Base-by-base conservation (phyloP, 2,888 invertebrate species). In the Drosophila paramelanica region DNA sequence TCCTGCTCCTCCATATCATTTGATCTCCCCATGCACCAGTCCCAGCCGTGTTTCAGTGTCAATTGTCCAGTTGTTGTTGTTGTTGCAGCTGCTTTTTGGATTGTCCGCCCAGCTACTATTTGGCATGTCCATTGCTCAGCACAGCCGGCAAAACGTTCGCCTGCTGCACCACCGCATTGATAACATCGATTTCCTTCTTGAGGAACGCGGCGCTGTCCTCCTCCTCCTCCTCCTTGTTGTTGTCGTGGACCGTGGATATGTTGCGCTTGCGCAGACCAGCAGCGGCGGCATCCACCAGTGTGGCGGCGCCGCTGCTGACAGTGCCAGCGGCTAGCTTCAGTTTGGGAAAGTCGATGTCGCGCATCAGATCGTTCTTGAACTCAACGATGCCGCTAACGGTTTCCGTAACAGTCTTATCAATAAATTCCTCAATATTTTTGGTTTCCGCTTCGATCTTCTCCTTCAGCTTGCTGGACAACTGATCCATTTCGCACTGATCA, bases 341-440 rank as follows among this genome's bases (percentile, higher is more conserved):
- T 58, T 83, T 83, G 38, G 77, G 88, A 62, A 90, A 88, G 66
- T 88, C 81, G 49, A 88, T 89, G 64, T 92, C 91, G 47, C 92
- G 90, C 92, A 93, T 93, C 66, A 93, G 81, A 86, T 93, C 93
- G 62, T 92, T 92, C 66, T 92, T 92, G 68, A 92, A 90, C 72
- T 91, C 92, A 58, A 92, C 92, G 77, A 93, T 92, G 73, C 92
- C 92, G 64, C 90, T 91, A 43, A 92, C 92, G 71, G 92, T 92
- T 60, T 92, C 91, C 46, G 90, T 91, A 57, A 92, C 92, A 89
- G 92, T 92, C 91, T 92, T 93, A 90, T 93, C 92, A 79, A 93
- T 91, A 85, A 93, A 92, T 64, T 92, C 93, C 84, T 93, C 92
- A 88, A 93, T 92, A 78, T 92, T 93, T 73, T 91, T 91, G 57